Conservation (phyloP, 2,888 invertebrate species). For the Eugnorisma glareosa region DNA sequence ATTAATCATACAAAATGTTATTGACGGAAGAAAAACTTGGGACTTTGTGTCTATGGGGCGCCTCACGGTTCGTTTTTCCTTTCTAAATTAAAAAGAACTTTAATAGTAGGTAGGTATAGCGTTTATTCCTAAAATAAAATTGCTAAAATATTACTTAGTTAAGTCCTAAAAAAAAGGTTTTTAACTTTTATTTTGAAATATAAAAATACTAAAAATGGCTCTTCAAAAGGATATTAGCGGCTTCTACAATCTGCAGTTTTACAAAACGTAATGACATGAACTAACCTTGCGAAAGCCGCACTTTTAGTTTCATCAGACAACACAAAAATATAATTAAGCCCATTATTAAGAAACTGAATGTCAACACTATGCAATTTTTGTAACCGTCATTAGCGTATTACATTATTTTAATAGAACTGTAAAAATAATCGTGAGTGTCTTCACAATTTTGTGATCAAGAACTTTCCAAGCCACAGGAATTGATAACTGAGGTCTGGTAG, state of each 20-base stretch:
- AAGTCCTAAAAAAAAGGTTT: too few relatives aligned
- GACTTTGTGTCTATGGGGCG: neutral
- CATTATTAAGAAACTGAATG: constrained; percentile 38
- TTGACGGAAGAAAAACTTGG: constrained; percentile 16
- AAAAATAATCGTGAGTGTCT: constrained; percentile 18
- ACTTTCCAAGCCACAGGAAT: neutral
- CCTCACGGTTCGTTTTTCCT: neutral
- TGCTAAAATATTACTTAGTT: too few relatives aligned
- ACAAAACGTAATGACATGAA: constrained; percentile 27
- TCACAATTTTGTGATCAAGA: constrained; percentile 1
- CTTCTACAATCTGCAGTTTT: neutral
- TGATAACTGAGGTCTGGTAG: neutral
- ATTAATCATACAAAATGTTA: constrained; percentile 34
- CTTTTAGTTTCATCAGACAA: constrained; percentile 44
- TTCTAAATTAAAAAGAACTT: too few relatives aligned
- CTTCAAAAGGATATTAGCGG: neutral
- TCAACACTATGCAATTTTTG: constrained; percentile 32
- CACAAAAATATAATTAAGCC: constrained; percentile 39
- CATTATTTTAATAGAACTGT: constrained; percentile 3
- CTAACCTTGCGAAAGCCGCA: constrained; percentile 20
- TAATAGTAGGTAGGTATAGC: too few relatives aligned
- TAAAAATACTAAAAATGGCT: neutral
- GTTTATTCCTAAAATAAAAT: too few relatives aligned
- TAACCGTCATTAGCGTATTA: neutral
- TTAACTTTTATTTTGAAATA: neutral